phyloP scores from a whole-genome alignment of 1,140 invertebrate genomes.

The Euwallacea similis region DNA sequence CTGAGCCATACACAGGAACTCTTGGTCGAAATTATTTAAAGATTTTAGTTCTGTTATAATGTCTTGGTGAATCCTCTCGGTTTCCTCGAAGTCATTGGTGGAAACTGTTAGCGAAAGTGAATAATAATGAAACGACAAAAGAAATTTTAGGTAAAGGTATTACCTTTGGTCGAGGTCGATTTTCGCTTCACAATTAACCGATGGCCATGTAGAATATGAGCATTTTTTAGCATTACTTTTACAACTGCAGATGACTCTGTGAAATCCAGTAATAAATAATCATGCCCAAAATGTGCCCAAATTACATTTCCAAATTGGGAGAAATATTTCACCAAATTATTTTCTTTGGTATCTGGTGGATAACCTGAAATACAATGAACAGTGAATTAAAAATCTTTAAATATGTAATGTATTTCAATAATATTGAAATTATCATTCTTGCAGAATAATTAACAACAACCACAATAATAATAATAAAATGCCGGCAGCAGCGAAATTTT shows the following conservation, averaged over 20 bases:
- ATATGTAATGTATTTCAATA: too few species aligned
- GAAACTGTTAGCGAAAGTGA: not conserved
- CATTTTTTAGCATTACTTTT: conserved; percentile 39
- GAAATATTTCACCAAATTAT: conserved; percentile 50
- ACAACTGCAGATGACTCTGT: conserved; percentile 39
- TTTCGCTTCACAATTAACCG: conserved; percentile 29
- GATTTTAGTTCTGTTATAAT: conserved; percentile 33
- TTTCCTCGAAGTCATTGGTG: conserved; percentile 3
- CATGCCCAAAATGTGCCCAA: conserved; percentile 40
- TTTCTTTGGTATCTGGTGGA: conserved; percentile 24
- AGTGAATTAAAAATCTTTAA: too few species aligned
- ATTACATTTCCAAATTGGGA: conserved; percentile 52
- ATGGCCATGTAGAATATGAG: conserved; percentile 30
- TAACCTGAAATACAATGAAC: conserved; percentile 38
- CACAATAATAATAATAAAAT: too few species aligned
- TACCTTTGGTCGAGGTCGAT: not conserved
- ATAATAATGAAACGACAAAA: not conserved
- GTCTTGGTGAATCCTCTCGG: conserved; percentile 20
- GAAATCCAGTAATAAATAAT: conserved; percentile 36
- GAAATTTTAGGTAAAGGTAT: not conserved
- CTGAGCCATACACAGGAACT: conserved; percentile 55
- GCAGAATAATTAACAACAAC: too few species aligned
- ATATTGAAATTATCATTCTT: too few species aligned
- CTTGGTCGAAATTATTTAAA: conserved; percentile 51
- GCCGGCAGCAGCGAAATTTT: too few species aligned